Percentiles rank a stretch among this genome's conserved stretches.
Conservation (phyloP, 2,888 invertebrate species). For the Pseudococcus viburni region DNA sequence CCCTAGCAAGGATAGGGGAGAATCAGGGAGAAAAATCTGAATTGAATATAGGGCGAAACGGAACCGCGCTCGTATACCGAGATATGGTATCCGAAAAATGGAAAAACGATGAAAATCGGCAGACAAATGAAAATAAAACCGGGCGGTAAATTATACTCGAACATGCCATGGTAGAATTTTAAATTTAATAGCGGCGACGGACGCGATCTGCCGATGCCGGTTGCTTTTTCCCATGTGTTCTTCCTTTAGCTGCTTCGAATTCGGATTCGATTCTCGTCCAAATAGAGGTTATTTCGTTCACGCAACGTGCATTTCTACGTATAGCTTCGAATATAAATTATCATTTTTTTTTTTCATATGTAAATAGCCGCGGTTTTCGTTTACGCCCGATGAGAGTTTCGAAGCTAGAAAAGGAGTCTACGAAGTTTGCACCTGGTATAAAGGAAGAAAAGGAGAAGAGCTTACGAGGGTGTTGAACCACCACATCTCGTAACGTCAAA, state of each 20-base stretch:
- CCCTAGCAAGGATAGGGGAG: neutral
- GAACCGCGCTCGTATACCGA: neutral
- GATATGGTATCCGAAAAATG: slow-evolving; percentile 13
- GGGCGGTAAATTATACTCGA: slow-evolving; percentile 25
- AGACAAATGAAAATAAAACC: slow-evolving; percentile 27
- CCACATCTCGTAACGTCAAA: slow-evolving; percentile 6
- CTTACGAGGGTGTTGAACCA: neutral
- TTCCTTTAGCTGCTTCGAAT: neutral
- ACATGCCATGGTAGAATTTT: slow-evolving; percentile 23
- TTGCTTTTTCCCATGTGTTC: neutral
- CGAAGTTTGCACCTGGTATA: neutral
- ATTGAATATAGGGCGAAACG: neutral
- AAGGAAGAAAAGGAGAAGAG: neutral
- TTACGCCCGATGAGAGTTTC: neutral
- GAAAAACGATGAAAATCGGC: slow-evolving; percentile 27
- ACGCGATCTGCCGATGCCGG: neutral
- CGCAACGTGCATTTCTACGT: neutral
- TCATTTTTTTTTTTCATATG: neutral
- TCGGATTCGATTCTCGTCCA: neutral
- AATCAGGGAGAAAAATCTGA: neutral
- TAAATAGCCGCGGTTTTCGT: neutral
- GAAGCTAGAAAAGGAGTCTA: neutral
- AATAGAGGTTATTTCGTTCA: slow-evolving; percentile 8
- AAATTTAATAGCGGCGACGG: slow-evolving; percentile 22
- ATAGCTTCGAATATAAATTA: neutral